phyloP scores from a whole-genome alignment of 2,113 vertebrate species.

The Myxocyprinus asiaticus region DNA sequence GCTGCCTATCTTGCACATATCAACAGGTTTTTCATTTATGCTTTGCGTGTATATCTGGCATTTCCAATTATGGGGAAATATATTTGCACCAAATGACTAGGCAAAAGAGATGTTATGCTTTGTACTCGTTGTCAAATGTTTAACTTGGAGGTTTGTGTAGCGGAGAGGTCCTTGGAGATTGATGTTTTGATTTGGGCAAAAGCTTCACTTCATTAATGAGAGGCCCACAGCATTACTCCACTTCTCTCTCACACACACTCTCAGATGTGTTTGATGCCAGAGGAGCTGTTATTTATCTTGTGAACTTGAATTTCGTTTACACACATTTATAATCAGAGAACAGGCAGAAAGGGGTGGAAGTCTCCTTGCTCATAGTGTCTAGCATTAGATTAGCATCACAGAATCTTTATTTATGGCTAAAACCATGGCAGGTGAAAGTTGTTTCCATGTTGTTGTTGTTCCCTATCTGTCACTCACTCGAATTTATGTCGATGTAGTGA shows the following conservation, averaged over 20 bases:
- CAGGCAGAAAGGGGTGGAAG: background rate
- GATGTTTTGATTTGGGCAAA: slow-evolving; percentile 47
- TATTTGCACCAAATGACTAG: slow-evolving; percentile 27
- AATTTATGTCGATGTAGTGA: too few relatives aligned
- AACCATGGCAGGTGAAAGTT: background rate
- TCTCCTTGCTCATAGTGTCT: background rate
- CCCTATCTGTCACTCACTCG: too few relatives aligned
- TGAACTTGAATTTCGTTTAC: slow-evolving; percentile 43
- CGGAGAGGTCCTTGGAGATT: slow-evolving; percentile 18
- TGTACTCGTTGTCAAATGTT: slow-evolving; percentile 16
- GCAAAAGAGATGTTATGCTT: slow-evolving; percentile 38
- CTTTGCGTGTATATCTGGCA: slow-evolving; percentile 17
- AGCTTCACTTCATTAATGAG: slow-evolving; percentile 37
- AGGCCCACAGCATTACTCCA: slow-evolving; percentile 8
- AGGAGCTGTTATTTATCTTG: slow-evolving; percentile 30
- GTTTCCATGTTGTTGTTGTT: background rate
- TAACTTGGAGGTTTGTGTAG: slow-evolving; percentile 1
- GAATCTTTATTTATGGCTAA: background rate
- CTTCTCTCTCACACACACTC: slow-evolving; percentile 7
- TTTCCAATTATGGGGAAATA: slow-evolving; percentile 27
- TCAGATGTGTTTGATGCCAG: slow-evolving; percentile 37
- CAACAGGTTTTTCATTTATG: slow-evolving; percentile 50
- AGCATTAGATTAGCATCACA: slow-evolving; percentile 19
- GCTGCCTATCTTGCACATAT: too few relatives aligned
- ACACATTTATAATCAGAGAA: slow-evolving; percentile 35